Conservation (phyloP, 2,888 invertebrate genomes). For the Drosophila mimetica region DNA sequence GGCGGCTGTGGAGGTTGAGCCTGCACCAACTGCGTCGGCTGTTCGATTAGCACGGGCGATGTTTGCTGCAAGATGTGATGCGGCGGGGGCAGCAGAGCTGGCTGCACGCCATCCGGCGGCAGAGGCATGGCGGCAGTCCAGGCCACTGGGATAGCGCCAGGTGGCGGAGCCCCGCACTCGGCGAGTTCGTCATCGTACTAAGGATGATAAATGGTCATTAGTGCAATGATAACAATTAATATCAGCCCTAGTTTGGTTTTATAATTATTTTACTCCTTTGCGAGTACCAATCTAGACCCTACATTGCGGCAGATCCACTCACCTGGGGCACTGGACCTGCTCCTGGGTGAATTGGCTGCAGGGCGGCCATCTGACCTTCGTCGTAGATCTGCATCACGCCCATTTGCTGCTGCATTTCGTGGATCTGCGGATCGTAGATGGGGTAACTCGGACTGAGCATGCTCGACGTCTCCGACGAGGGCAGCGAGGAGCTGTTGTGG, state of each 20-base stretch:
- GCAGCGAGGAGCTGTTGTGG: conserved; percentile 81
- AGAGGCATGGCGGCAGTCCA: conserved; percentile 65
- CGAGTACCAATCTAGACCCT: not conserved
- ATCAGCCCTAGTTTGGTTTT: not conserved
- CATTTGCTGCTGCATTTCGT: conserved; percentile 83
- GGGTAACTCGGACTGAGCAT: conserved; percentile 83
- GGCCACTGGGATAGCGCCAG: conserved; percentile 57
- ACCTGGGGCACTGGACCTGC: conserved; percentile 66
- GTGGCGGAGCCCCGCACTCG: conserved; percentile 67
- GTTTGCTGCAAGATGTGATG: conserved; percentile 67
- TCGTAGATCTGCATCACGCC: conserved; percentile 83
- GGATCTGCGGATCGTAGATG: conserved; percentile 82
- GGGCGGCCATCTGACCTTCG: conserved; percentile 69
- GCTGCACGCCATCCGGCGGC: conserved; percentile 49
- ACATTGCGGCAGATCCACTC: conserved; percentile 10
- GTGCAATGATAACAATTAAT: too few relatives aligned
- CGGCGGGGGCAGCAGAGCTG: conserved; percentile 59
- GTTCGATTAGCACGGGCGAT: conserved; percentile 55
- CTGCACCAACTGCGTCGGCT: conserved; percentile 1
- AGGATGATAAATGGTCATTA: not conserved
- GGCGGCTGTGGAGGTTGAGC: conserved; percentile 46
- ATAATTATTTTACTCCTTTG: not conserved
- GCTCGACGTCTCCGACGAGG: conserved; percentile 82
- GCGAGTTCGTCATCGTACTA: conserved; percentile 77
- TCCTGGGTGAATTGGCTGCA: conserved; percentile 71